Percentiles rank a stretch among this genome's conserved stretches.
These are phyloP conservation scores for Hyla sarda DNA, from an alignment of 2,113 vertebrate species.

Conservation along the genomic window DNA sequence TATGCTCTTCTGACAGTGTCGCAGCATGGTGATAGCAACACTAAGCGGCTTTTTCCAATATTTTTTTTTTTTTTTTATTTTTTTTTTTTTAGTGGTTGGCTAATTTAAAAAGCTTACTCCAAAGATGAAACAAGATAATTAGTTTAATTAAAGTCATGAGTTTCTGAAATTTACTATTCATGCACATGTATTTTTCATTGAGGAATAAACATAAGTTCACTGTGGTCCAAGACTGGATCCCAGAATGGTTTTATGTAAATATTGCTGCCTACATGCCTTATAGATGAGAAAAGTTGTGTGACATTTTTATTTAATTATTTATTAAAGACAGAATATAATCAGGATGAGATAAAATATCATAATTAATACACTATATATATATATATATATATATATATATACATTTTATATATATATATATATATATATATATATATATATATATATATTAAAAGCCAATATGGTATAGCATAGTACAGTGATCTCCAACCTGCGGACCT, in stretches of 20 bases:
- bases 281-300: background rate
- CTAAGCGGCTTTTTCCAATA: background rate
- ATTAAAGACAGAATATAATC: too few relatives aligned
- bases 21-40: constrained; percentile 9
- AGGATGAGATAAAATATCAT: too few relatives aligned
- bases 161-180: background rate
- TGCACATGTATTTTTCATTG: constrained; percentile 27
- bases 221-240: background rate
- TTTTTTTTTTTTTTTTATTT: too few relatives aligned
- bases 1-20: constrained; percentile 36
- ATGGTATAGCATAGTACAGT: too few relatives aligned
- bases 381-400: too few relatives aligned
- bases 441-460: too few relatives aligned
- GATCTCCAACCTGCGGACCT: too few relatives aligned
- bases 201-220: background rate
- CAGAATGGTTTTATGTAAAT: background rate
- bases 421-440: too few relatives aligned
- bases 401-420: too few relatives aligned
- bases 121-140: constrained; percentile 10
- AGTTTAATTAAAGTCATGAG: background rate
- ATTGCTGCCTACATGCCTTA: background rate
- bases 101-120: background rate
- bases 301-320: too few relatives aligned
- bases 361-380: too few relatives aligned
- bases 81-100: background rate